phyloP scores from a whole-genome alignment of 2,113 vertebrate genomes.

The Mugil cephalus region DNA sequence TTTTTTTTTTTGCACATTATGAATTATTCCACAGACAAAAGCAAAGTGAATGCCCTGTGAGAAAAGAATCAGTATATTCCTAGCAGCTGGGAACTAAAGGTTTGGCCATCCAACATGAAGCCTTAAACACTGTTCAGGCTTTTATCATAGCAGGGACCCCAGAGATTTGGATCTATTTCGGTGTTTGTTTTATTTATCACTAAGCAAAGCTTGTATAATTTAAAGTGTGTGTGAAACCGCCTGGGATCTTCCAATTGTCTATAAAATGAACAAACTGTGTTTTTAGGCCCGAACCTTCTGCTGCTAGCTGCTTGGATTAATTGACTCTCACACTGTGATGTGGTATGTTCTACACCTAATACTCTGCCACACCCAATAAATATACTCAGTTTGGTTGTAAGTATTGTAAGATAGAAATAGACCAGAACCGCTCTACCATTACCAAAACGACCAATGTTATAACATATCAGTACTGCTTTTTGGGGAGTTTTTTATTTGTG shows the following conservation, averaged over 20 bases:
- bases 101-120: slow-evolving; percentile 21
- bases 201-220: slow-evolving; percentile 28
- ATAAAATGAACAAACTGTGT: slow-evolving; percentile 17
- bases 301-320: slow-evolving; percentile 16
- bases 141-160: slow-evolving; percentile 12
- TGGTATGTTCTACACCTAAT: slow-evolving; percentile 8
- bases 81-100: slow-evolving; percentile 34
- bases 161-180: slow-evolving; percentile 31
- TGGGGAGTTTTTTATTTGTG: no score
- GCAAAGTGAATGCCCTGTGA: background rate
- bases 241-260: slow-evolving; percentile 14
- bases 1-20: slow-evolving; percentile 21
- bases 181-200: slow-evolving; percentile 35
- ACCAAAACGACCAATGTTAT: no score
- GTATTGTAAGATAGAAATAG: no score
- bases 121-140: slow-evolving; percentile 31
- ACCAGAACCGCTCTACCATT: no score
- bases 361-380: slow-evolving; percentile 2
- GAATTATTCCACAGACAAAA: background rate
- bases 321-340: background rate
- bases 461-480: no score
- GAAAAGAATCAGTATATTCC: slow-evolving; percentile 11
- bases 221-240: slow-evolving; percentile 12
- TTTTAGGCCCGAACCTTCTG: slow-evolving; percentile 28
- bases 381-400: no score